Evolutionary conservation across 2,113 vertebrate species (phyloP).

Genomic region (Hyla sarda): DNA sequence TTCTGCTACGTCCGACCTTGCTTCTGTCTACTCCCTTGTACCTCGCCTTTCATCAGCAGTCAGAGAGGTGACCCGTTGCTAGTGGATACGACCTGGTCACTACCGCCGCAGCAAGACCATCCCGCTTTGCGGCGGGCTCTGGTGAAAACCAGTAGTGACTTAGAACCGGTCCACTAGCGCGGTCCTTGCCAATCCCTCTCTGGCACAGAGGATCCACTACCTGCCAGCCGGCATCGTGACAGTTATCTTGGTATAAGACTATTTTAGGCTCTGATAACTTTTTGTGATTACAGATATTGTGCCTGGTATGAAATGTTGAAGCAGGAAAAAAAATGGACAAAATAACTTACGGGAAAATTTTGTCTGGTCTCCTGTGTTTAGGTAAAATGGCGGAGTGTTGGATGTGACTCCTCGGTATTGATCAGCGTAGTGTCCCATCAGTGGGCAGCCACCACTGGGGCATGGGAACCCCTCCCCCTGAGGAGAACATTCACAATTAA

Average conservation of each 20-base stretch:
- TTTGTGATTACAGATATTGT: neutral
- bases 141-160: no score
- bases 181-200: no score
- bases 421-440: conserved; percentile 85
- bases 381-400: conserved; percentile 72
- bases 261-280: neutral
- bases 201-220: no score
- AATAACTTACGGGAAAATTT: conserved; percentile 80
- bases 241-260: neutral
- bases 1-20: no score
- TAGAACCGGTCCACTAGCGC: no score
- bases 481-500: neutral
- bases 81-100: no score
- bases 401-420: conserved; percentile 63
- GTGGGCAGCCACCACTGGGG: conserved; percentile 73
- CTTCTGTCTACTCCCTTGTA: no score
- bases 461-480: conserved; percentile 84
- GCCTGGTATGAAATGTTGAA: neutral
- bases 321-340: neutral
- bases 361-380: conserved; percentile 76
- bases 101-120: no score
- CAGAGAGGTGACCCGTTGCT: no score
- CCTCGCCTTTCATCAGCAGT: no score
- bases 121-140: no score
- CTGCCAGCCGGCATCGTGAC: no score